Conservation (phyloP, 2,888 invertebrate species). For the Rhorus exstirpatorius region DNA sequence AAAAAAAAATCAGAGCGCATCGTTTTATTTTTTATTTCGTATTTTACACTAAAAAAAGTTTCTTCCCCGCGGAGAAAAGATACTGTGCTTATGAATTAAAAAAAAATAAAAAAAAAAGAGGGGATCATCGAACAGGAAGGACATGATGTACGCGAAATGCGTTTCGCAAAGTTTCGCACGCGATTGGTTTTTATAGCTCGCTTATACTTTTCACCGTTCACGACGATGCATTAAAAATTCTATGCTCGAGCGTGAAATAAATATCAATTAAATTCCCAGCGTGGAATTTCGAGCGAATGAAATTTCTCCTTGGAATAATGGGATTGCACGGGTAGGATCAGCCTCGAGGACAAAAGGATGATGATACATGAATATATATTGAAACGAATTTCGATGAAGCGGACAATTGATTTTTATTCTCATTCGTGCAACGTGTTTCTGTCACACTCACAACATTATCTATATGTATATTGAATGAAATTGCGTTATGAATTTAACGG, state of each 20-base stretch:
- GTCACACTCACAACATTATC: too few species aligned
- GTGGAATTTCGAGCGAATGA: constrained; percentile 20
- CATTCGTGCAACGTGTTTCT: background rate
- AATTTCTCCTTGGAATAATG: constrained; percentile 43
- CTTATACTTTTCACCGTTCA: constrained; percentile 3
- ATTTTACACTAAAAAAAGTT: too few species aligned
- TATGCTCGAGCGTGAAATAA: constrained; percentile 55
- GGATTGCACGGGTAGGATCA: background rate
- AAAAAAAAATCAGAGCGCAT: too few species aligned
- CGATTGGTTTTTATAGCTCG: constrained; percentile 40
- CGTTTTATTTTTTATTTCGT: too few species aligned
- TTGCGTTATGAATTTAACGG: too few species aligned
- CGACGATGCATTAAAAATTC: constrained; percentile 59
- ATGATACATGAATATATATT: constrained; percentile 4
- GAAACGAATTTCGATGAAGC: constrained; percentile 3
- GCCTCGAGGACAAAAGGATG: constrained; percentile 21
- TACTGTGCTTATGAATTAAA: constrained; percentile 5
- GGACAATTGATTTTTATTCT: constrained; percentile 19
- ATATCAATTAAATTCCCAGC: constrained; percentile 58
- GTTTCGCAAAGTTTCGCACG: constrained; percentile 48
- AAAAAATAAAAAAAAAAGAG: too few species aligned
- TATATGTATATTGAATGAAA: background rate
- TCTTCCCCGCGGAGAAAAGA: background rate
- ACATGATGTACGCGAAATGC: constrained; percentile 31
- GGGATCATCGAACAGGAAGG: constrained; percentile 28